phyloP scores from a whole-genome alignment of 2,113 vertebrate species.

The Anguilla japonica region DNA sequence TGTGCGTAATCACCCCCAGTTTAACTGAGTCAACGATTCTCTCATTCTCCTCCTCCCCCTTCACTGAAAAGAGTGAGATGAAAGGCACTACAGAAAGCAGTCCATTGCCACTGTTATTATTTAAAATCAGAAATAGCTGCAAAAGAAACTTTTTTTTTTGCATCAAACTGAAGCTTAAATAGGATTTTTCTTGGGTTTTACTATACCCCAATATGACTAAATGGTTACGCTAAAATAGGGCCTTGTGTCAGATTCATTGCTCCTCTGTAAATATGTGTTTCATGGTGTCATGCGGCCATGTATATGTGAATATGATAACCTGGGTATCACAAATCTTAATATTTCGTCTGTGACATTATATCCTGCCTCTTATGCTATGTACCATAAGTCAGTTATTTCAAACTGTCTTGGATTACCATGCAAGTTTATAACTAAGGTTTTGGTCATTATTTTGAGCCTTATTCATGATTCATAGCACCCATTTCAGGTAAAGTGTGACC shows the following conservation, averaged over 20 bases:
- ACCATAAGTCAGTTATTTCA: neutral
- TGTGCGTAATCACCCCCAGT: neutral
- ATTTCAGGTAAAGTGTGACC: neutral
- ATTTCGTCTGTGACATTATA: neutral
- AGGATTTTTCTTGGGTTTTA: neutral
- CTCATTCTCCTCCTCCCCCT: neutral
- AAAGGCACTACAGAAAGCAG: neutral
- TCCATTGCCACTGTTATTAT: neutral
- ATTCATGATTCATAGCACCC: neutral
- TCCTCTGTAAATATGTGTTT: neutral
- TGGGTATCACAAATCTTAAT: neutral
- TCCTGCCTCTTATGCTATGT: neutral
- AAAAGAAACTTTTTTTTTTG: neutral
- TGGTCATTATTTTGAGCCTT: neutral
- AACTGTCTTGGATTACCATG: neutral
- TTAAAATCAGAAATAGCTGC: neutral
- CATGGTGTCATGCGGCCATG: too few relatives aligned
- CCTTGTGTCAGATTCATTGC: neutral
- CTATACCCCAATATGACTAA: too few relatives aligned
- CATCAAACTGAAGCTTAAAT: neutral
- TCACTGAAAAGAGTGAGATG: neutral
- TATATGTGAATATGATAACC: neutral
- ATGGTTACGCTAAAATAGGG: too few relatives aligned
- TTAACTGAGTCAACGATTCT: neutral
- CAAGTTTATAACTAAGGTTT: neutral